Evolutionary conservation across 2,797 vertebrate genomes (phyloP), one percentile per base, ranked within the genome.

Genomic region (Esox lucius): DNA sequence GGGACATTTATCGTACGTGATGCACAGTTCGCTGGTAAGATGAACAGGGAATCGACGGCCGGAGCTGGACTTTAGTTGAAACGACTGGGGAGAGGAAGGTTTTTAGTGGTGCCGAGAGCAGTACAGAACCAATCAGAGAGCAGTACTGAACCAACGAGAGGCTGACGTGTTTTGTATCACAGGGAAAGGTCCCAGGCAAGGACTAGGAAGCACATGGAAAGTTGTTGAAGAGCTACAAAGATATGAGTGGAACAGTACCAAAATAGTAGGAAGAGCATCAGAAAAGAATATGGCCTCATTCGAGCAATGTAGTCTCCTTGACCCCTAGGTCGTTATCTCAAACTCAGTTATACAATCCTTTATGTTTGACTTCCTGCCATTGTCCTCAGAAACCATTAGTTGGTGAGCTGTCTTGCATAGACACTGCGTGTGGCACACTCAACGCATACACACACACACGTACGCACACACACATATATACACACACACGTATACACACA

Each of bases 21-120:
- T 7, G 26, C 33, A 49, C n/a, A 31, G 39, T 33, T 74, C 26
- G 62, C 4, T 1, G 64, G 61, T 73, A 75, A 72, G 59, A 76
- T 15, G 22, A 46, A 71, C 31, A 33, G 61, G 24, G 68, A 80
- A 49, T 62, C 68, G 26, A 67, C n/a, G 35, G 75, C 28, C 71
- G 71, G 76, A 68, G 75, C 73, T 24, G 62, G 70, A 64, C 61
- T 69, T 59, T 35, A 70, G 61, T 17, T 16, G 24, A 22, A 53
- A 12, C 16, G 69, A 65, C 48, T 26, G 9, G 62, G 64, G 65
- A 39, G 73, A 72, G 51, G 66, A 19, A n/a, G 61, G 42, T 65
- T 35, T 24, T 22, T 65, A 46, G 39, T 56, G 31, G n/a, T 70
- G 16, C 62, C 67, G 62, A 19, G 72, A 66, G 49, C 19, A 62